Percentiles rank a stretch among this genome's conserved stretches.
These are phyloP conservation scores for Microcebus murinus DNA, from an alignment of 2,113 vertebrate genomes.

Conservation along the genomic window DNA sequence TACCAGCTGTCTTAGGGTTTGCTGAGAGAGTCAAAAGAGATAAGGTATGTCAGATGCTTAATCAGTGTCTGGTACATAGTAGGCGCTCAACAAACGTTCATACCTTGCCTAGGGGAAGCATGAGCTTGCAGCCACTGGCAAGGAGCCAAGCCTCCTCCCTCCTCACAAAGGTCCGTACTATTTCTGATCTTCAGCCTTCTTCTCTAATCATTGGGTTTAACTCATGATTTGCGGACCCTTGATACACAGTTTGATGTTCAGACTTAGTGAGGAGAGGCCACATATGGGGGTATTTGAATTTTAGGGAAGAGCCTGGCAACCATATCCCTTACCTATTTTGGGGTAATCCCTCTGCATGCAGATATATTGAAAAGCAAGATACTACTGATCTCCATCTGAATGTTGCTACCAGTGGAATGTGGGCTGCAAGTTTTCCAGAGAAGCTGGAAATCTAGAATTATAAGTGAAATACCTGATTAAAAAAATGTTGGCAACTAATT, in stretches of 20 bases:
- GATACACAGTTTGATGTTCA: neutral
- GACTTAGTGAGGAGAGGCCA: neutral
- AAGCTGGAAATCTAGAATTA: neutral
- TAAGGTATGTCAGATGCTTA: neutral
- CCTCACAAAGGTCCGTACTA: neutral
- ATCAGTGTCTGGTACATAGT: neutral
- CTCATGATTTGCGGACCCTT: neutral
- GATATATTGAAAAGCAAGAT: neutral
- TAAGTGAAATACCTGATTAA: neutral
- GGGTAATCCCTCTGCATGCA: neutral
- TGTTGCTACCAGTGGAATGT: neutral
- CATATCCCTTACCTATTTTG: neutral
- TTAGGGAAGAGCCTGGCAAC: neutral
- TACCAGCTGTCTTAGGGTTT: neutral
- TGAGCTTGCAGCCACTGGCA: neutral
- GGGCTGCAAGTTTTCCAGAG: neutral
- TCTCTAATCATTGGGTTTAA: neutral
- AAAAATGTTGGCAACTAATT: neutral
- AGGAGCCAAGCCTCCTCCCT: neutral
- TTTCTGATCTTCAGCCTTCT: neutral
- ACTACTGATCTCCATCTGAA: neutral
- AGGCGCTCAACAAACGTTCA: neutral
- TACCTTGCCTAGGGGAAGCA: neutral
- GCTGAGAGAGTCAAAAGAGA: neutral
- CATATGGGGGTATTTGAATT: neutral